Evolutionary conservation across 2,888 invertebrate genomes (phyloP), one percentile per base, ranked within the genome.

Genomic region (Netelia virgata): DNA sequence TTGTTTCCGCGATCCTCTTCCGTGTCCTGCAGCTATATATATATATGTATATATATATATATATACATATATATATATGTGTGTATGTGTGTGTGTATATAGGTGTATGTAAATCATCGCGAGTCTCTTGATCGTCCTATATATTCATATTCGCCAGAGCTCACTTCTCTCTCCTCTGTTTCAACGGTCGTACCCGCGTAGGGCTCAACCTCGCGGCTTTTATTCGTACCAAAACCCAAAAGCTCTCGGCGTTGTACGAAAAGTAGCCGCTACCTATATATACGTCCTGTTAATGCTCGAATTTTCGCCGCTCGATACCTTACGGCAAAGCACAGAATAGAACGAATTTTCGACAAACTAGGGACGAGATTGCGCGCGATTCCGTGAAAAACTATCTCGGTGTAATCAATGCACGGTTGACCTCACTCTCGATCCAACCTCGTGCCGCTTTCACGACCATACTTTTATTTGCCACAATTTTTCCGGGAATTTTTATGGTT

Each of bases 1-100:
- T 89, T 88, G 90, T 88, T 90, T 86, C 82, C 72, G 68, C 28
- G 28, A 28, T 28, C 28, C 70, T 75, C 61, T 74, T 68, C 61
- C 57, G 57, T 64, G 50, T 61, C 43, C n/a, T 53, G 3, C 0
- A 10, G 2, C 10, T 47, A 47, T 43, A 43, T 36, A 9, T 16
- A 3, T 41, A 57, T 20, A 50, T 59, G 23, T 63, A 64, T 47
- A 64, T 18, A 18, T 36, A 11, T 9, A 16, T 36, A n/a, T n/a
- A n/a, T 47, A 47, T 43, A 43, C 16, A 9, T 16, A 3, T 41
- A 57, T 20, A 50, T 59, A 47, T 63, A 64, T 47, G 61, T 18
- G 11, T 36, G 18, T 9, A 16, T 36, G 36, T 10, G 47, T 43
- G 16, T 53, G 50, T 23, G 53, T 47, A 47, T 43, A 43, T 47